Conservation (phyloP, 2,113 vertebrate species). For the Pelecanus crispus region DNA sequence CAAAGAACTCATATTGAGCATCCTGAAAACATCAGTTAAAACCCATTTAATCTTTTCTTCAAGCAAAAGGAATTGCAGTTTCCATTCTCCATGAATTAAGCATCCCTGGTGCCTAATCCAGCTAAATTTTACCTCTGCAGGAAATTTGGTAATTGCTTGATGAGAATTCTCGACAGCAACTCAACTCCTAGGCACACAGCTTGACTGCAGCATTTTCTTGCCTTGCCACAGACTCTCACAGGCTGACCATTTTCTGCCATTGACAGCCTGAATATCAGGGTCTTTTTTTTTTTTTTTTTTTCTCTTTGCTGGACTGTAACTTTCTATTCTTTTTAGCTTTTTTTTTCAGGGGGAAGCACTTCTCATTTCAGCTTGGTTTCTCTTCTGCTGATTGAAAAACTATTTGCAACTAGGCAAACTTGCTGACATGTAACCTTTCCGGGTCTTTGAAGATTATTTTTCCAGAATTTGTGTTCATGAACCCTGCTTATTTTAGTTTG, state of each 20-base stretch:
- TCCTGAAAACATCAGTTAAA: neutral
- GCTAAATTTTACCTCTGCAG: neutral
- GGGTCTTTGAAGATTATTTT: constrained; percentile 3
- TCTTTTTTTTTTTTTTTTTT: neutral
- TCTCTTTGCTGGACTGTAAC: neutral
- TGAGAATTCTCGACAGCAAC: neutral
- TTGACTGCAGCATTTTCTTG: neutral
- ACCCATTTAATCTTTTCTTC: neutral
- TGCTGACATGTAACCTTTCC: neutral
- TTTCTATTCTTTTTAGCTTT: neutral
- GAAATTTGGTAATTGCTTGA: neutral
- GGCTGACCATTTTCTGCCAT: neutral
- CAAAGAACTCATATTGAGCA: neutral
- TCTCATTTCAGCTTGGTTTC: neutral
- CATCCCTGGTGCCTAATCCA: neutral
- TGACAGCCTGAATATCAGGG: neutral
- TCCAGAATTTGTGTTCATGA: neutral
- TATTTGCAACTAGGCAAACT: neutral
- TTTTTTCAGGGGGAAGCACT: neutral
- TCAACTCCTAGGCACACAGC: neutral
- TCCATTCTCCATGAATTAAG: neutral
- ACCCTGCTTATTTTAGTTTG: neutral
- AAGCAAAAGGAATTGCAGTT: neutral
- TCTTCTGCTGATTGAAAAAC: neutral
- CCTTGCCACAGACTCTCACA: neutral